phyloP scores from a whole-genome alignment of 2,797 vertebrate genomes.

The Philypnodon macrostomus region DNA sequence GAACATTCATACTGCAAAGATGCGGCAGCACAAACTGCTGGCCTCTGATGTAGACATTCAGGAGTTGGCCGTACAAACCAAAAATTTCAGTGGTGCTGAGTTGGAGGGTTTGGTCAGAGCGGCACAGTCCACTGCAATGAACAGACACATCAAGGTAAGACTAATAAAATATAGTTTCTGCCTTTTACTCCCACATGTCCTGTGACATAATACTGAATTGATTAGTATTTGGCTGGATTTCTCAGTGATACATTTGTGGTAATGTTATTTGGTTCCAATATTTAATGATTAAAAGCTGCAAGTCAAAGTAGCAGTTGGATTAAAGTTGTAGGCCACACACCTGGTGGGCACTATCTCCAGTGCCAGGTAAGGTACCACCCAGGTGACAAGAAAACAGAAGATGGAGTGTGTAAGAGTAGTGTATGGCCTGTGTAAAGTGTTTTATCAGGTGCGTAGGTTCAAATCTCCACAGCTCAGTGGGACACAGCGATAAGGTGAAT shows the following conservation, averaged over 20 bases:
- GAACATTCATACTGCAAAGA: constrained; percentile 92
- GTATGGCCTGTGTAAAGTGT: constrained; percentile 37
- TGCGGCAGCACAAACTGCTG: constrained; percentile 88
- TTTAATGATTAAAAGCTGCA: no score
- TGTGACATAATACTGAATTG: no score
- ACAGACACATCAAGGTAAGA: constrained; percentile 94
- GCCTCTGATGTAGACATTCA: constrained; percentile 81
- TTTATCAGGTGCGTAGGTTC: constrained; percentile 58
- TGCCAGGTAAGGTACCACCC: constrained; percentile 25
- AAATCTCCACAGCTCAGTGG: constrained; percentile 28
- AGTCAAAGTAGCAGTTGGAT: not conserved
- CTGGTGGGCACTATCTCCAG: not conserved
- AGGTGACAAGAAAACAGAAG: constrained; percentile 18
- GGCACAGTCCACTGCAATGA: constrained; percentile 97
- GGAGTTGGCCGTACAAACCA: constrained; percentile 90
- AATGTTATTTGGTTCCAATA: no score
- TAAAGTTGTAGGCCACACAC: constrained; percentile 23
- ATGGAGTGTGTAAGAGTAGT: no score
- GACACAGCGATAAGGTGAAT: constrained; percentile 39
- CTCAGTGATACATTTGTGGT: no score
- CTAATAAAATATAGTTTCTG: constrained; percentile 43
- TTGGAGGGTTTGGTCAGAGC: constrained; percentile 94
- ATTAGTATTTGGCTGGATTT: no score
- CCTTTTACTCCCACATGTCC: no score
- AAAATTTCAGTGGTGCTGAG: constrained; percentile 97